These are phyloP conservation scores for Drosophila lutescens DNA, from an alignment of 2,888 invertebrate genomes.

Conservation along the genomic window DNA sequence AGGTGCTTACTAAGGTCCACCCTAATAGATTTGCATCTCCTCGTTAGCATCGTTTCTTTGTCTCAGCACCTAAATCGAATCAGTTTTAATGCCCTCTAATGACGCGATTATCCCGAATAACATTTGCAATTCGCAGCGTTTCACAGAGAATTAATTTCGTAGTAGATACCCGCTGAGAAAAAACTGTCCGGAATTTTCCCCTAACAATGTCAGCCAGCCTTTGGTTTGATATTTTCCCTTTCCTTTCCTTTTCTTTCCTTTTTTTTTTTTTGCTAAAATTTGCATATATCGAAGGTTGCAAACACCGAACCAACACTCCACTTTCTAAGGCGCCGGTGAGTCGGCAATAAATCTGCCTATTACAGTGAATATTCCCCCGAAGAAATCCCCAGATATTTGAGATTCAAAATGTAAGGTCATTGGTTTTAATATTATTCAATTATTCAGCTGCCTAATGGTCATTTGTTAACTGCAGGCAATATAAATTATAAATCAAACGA, in stretches of 20 bases:
- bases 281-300: constrained; percentile 38
- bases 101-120: constrained; percentile 41
- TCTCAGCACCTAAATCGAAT: constrained; percentile 34
- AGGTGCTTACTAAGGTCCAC: not conserved
- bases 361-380: constrained; percentile 16
- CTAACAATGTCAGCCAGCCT: constrained; percentile 26
- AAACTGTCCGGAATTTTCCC: constrained; percentile 19
- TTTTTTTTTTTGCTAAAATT: constrained; percentile 9
- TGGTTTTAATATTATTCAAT: not conserved
- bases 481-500: not conserved
- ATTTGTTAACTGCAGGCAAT: not conserved
- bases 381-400: not conserved
- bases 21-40: constrained; percentile 4
- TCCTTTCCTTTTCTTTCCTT: not conserved
- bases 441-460: not conserved
- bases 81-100: constrained; percentile 25
- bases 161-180: not conserved
- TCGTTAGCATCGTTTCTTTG: constrained; percentile 7
- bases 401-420: not conserved
- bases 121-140: constrained; percentile 18
- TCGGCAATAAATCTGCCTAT: constrained; percentile 33
- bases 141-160: constrained; percentile 23
- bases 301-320: constrained; percentile 24
- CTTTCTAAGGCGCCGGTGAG: constrained; percentile 34
- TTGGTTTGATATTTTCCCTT: constrained; percentile 15